Percentiles rank a stretch among this genome's conserved stretches.
Conservation (phyloP, 2,797 vertebrate genomes). For the Champsocephalus esox region DNA sequence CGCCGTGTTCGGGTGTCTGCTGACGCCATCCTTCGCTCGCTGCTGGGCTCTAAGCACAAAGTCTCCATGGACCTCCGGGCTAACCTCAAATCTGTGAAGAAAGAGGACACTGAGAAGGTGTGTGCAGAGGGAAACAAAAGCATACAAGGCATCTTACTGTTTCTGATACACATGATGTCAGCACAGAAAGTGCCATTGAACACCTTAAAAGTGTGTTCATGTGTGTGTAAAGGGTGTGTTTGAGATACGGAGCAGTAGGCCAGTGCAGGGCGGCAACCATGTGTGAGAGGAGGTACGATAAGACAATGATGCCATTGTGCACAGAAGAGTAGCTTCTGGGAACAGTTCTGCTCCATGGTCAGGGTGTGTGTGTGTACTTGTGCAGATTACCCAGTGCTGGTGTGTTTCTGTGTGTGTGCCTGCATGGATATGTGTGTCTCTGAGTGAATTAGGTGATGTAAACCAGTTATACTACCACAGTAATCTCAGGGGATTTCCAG, state of each 20-base stretch:
- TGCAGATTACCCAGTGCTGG: neutral
- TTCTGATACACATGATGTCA: conserved; percentile 38
- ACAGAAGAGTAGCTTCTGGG: conserved; percentile 54
- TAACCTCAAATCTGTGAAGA: conserved; percentile 96
- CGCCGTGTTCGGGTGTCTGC: conserved; percentile 92
- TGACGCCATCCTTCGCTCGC: conserved; percentile 93
- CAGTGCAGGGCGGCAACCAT: conserved; percentile 32
- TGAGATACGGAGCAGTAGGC: conserved; percentile 31
- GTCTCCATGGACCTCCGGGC: conserved; percentile 96
- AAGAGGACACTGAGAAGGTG: conserved; percentile 96
- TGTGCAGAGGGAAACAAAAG: conserved; percentile 12
- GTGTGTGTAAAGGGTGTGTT: conserved; percentile 60
- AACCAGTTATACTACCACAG: conserved; percentile 64
- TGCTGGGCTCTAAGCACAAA: conserved; percentile 96
- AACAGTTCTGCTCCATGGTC: conserved; percentile 36
- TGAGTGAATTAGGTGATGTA: conserved; percentile 19
- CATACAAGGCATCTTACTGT: neutral
- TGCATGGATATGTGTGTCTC: conserved; percentile 9
- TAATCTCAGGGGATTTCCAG: conserved; percentile 45
- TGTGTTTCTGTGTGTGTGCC: conserved; percentile 14
- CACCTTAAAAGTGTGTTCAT: conserved; percentile 38
- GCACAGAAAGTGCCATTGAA: neutral
- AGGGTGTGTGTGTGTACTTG: conserved; percentile 13
- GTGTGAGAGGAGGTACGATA: conserved; percentile 26
- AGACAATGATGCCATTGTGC: conserved; percentile 75